Evolutionary conservation across 2,888 invertebrate species (phyloP), one percentile per base, ranked within the genome.

Genomic region (Timema podura): DNA sequence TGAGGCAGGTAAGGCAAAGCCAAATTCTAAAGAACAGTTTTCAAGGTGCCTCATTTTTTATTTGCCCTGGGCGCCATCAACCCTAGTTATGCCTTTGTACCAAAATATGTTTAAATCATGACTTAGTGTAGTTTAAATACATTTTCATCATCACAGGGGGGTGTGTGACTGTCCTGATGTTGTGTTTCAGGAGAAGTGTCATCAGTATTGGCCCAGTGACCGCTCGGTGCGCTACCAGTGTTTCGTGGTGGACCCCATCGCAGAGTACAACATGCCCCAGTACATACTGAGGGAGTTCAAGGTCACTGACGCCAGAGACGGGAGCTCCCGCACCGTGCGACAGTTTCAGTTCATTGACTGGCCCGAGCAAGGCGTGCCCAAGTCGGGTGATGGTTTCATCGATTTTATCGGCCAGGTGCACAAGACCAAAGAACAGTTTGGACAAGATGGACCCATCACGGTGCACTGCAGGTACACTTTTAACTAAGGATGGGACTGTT

Each of bases 321-420:
- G 97, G 0, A 94, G 97, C 67, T 96, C 97, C 8, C 87, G 98
- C 72, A 97, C 97, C 46, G 91, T 98, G 51, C 88, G 97, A 68
- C 97, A 98, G 82, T 98, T 98, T 86, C 97, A 96, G 79, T 96
- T 96, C 83, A 95, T 93, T 71, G 96, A 96, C 81, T 96, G 96
- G 96, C 96, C 96, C 0, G 99, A 92, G 80, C 96, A 93, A 80
- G 95, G 97, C 45, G 97, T 98, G 49, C 99, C 99, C 9, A 97
- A 97, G 81, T 95, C 95, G 57, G 98, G 97, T 0, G 99, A 99
- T 80, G 96, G 96, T 57, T 99, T 99, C 83, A 98, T 99, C 76
- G 98, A 99, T 83, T 99, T 99, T 84, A 95, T 99, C 76, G 97
- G 98, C 8, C 98, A 99, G 82, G 98, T 99, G 66, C 99, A 99